Evolutionary conservation across 2,797 vertebrate genomes (phyloP).

Genomic region (Myotis vivesi): DNA sequence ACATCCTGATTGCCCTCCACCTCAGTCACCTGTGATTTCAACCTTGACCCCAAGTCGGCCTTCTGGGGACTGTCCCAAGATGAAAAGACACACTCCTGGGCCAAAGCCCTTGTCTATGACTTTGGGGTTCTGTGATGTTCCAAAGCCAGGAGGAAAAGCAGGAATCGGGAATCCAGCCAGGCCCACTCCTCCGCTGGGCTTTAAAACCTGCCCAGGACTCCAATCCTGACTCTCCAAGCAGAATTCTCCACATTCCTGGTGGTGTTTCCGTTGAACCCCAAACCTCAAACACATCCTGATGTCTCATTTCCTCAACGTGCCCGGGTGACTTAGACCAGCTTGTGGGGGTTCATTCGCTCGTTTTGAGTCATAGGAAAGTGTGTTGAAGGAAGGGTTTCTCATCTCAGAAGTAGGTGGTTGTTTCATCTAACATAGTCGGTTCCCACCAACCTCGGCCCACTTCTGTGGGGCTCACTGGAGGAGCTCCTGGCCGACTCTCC

Average conservation of each 20-base stretch:
- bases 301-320: slow-evolving; percentile 46
- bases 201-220: not conserved
- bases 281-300: slow-evolving; percentile 64
- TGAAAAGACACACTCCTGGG: not conserved
- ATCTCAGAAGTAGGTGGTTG: slow-evolving; percentile 55
- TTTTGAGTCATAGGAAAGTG: slow-evolving; percentile 60
- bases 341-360: not conserved
- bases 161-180: not conserved
- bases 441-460: slow-evolving; percentile 22
- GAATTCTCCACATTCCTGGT: slow-evolving; percentile 16
- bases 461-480: fast-evolving
- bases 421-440: not conserved
- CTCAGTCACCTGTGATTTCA: not conserved
- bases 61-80: slow-evolving; percentile 65
- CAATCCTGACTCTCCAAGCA: not conserved
- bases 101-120: not conserved
- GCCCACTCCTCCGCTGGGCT: not conserved
- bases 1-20: not conserved
- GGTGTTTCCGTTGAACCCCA: slow-evolving; percentile 63
- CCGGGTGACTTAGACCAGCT: not conserved
- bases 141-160: not conserved
- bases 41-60: slow-evolving; percentile 56
- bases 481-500: not conserved
- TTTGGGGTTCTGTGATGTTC: not conserved
- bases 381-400: slow-evolving; percentile 4